Evolutionary conservation across 2,888 invertebrate genomes (phyloP).

Genomic region (Ceramica pisi): DNA sequence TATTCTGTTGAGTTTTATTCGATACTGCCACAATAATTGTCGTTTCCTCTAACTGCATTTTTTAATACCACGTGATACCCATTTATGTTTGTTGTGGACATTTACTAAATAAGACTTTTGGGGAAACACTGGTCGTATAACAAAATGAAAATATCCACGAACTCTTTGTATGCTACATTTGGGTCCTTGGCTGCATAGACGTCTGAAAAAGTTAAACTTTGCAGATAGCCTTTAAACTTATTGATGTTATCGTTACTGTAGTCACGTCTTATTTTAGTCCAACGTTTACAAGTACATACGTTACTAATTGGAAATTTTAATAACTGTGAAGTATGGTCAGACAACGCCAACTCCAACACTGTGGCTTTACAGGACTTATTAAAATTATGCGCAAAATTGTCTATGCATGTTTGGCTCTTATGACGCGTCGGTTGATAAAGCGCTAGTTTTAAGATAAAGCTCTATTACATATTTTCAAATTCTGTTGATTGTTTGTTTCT

Average conservation of each 20-base stretch:
- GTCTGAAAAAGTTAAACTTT: background rate
- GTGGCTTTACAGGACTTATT: background rate
- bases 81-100: background rate
- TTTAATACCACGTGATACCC: too few relatives aligned
- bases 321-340: background rate
- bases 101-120: background rate
- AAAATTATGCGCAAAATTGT: slow-evolving; percentile 7
- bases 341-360: slow-evolving; percentile 3
- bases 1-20: too few relatives aligned
- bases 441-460: too few relatives aligned
- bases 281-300: background rate
- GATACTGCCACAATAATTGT: too few relatives aligned
- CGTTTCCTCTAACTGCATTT: too few relatives aligned
- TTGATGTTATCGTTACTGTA: background rate
- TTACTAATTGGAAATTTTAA: background rate
- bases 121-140: slow-evolving; percentile 1
- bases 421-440: background rate
- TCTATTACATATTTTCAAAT: too few relatives aligned
- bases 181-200: background rate
- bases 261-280: background rate
- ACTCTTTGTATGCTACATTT: background rate
- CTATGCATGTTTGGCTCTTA: background rate
- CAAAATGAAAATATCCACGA: background rate
- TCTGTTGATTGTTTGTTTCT: too few relatives aligned
- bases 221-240: slow-evolving; percentile 1